Base-by-base conservation (phyloP, 1,140 invertebrate genomes). In the Gryon sp. region DNA sequence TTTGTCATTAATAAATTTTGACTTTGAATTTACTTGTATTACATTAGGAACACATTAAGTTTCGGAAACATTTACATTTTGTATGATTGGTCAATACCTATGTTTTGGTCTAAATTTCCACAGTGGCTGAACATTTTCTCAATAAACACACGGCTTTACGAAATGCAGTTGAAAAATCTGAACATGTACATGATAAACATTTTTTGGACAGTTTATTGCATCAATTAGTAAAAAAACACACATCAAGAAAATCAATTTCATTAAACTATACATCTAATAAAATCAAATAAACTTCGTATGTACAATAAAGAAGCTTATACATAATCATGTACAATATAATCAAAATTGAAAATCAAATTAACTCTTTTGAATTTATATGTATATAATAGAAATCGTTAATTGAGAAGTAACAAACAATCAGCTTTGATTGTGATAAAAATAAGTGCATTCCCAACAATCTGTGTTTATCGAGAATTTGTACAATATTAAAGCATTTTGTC, bases 391-490 rank as follows among this genome's bases (percentile, higher is more conserved):
- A 34, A 34, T 12, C 32, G 11, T 34, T 34, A 12, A 2, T 5
- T 12, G 6, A 5, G 14, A 11, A 34, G 32, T 34, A n/a, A 34
- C 11, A 9, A 34, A n/a, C 32, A 34, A 34, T 12, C 5, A 34
- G 11, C 11, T 5, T 34, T 11, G 9, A n/a, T 34, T 34, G 9
- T 12, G 5, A 34, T 34, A 12, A 41, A 60, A 46, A 38, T 62
- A 1, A 18, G 6, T 43, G 52, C 45, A 74, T 66, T 57, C 15
- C 11, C 16, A 65, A 59, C n/a, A 53, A 52, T 59, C 12, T 68
- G 62, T 75, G 62, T 75, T 74, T 68, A 75, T 62, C 14, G 46
- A 75, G 62, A 75, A 75, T 55, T 60, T 46, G 60, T 60, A 45
- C 28, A 2, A 52, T 2, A 28, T 50, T 73, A 74, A 65, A 65